Base-by-base conservation (phyloP, 2,113 vertebrate species). In the Blennius ocellaris region DNA sequence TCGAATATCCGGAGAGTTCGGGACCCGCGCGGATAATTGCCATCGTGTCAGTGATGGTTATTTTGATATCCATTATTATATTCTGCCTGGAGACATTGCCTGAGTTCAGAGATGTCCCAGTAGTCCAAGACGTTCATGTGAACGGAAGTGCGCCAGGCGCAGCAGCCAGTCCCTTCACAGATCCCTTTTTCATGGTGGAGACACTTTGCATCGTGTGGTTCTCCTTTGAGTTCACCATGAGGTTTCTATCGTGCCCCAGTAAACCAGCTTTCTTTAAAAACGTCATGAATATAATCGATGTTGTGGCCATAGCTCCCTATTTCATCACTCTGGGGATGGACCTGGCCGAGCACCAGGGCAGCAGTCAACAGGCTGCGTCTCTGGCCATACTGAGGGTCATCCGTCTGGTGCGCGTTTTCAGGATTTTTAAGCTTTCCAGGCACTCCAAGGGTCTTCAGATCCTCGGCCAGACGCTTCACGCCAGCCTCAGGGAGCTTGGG, bases 371-470 rank as follows among this genome's bases (percentile, higher is more conserved):
- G 77, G 95, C 96, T 17, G 96, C 94, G 82, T 98, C 96, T 6
- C 75, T 97, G 90, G 95, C 97, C 78, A 97, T 98, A 50, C 94
- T 98, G 15, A 93, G 97, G 68, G 96, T 98, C 51, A 96, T 98
- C 73, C 96, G 97, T 38, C 84, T 98, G 85, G 97, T 98, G 5
- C 93, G 97, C 0, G 97, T 98, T 53, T 98, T 98, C 81, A 94
- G 97, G 74, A 97, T 98, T 77, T 98, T 98, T 89, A 98, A 98
- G 87, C 96, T 98, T 1, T 98, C 97, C 53, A 93, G 97, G 54
- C 97, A 98, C 87, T 98, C 97, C 69, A 98, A 97, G 76, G 97
- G 97, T 43, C 94, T 98, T 48, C 97, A 98, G 92, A 98, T 98
- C 51, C 89, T 97, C 59, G 97, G 97, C n/a, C 93, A 96, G 81